Evolutionary conservation across 2,113 vertebrate species (phyloP).

Genomic region (Tachysurus vachellii): DNA sequence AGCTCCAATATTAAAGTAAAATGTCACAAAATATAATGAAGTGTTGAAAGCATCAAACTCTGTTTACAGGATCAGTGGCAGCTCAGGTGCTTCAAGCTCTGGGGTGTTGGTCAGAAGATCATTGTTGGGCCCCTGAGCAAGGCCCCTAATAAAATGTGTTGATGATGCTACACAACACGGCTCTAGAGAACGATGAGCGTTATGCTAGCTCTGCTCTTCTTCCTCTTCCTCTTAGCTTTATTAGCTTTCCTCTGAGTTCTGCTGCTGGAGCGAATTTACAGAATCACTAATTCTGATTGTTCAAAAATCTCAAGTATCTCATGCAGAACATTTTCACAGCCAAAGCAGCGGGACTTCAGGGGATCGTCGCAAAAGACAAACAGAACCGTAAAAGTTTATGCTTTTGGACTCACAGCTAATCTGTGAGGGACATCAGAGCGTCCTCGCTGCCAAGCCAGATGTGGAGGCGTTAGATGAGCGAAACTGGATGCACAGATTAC

Average conservation of each 20-base stretch:
- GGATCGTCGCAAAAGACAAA: slow-evolving; percentile 42
- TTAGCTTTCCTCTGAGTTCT: slow-evolving; percentile 56
- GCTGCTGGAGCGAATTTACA: slow-evolving; percentile 11
- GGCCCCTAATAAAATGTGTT: no score
- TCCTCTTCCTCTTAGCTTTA: slow-evolving; percentile 26
- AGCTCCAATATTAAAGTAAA: neutral
- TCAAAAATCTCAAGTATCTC: slow-evolving; percentile 14
- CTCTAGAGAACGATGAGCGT: slow-evolving; percentile 60
- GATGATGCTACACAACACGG: no score
- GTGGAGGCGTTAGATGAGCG: slow-evolving; percentile 45
- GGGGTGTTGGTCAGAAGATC: no score
- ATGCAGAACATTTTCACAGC: slow-evolving; percentile 20
- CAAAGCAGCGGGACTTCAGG: slow-evolving; percentile 30
- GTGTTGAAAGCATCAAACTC: no score
- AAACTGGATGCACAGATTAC: slow-evolving; percentile 56
- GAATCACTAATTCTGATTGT: neutral
- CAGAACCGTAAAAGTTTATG: slow-evolving; percentile 48
- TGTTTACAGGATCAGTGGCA: no score
- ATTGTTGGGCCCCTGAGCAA: no score
- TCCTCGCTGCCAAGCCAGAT: slow-evolving; percentile 48
- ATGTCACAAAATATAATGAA: no score
- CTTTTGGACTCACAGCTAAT: slow-evolving; percentile 42
- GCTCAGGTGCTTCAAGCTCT: no score
- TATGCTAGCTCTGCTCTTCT: slow-evolving; percentile 31
- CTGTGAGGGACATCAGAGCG: slow-evolving; percentile 9